phyloP scores from a whole-genome alignment of 2,888 invertebrate genomes.

The Scelioninae gen. 2 region DNA sequence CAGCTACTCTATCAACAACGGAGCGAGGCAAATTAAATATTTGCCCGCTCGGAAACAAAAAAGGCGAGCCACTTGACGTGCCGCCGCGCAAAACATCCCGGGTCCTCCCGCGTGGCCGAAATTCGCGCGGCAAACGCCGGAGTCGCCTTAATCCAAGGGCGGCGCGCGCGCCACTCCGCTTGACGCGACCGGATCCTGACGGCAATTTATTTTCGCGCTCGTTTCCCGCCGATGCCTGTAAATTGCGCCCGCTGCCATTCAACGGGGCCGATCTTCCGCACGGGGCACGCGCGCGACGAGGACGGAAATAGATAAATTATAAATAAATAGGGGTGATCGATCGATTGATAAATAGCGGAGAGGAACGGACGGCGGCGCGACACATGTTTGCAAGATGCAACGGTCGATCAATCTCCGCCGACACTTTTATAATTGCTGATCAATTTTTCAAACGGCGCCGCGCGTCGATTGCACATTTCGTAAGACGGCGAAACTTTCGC shows the following conservation, averaged over 20 bases:
- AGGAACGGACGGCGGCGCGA: conserved; percentile 22
- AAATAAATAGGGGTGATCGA: conserved; percentile 41
- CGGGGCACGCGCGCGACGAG: conserved; percentile 17
- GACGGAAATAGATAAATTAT: conserved; percentile 29
- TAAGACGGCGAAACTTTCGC: conserved; percentile 6
- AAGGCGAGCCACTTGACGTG: conserved; percentile 38
- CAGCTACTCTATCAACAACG: conserved; percentile 32
- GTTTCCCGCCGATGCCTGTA: conserved; percentile 68
- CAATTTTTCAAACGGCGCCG: conserved; percentile 20
- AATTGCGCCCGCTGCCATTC: conserved; percentile 72
- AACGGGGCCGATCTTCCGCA: conserved; percentile 60
- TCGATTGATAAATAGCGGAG: conserved; percentile 45
- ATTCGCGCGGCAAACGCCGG: conserved; percentile 35
- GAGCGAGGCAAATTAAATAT: conserved; percentile 43
- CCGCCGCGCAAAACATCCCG: conserved; percentile 41
- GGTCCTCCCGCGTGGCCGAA: conserved; percentile 27
- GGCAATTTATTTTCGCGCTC: conserved; percentile 72
- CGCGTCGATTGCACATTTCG: conserved; percentile 9
- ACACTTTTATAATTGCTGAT: conserved; percentile 35
- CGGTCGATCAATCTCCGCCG: conserved; percentile 31
- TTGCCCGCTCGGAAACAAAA: conserved; percentile 32
- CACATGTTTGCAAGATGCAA: conserved; percentile 32
- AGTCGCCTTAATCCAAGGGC: conserved; percentile 40
- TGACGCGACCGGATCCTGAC: conserved; percentile 61
- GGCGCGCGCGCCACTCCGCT: conserved; percentile 28